These are phyloP conservation scores for Galerucella nymphaeae DNA, from an alignment of 2,888 invertebrate species.

Conservation along the genomic window DNA sequence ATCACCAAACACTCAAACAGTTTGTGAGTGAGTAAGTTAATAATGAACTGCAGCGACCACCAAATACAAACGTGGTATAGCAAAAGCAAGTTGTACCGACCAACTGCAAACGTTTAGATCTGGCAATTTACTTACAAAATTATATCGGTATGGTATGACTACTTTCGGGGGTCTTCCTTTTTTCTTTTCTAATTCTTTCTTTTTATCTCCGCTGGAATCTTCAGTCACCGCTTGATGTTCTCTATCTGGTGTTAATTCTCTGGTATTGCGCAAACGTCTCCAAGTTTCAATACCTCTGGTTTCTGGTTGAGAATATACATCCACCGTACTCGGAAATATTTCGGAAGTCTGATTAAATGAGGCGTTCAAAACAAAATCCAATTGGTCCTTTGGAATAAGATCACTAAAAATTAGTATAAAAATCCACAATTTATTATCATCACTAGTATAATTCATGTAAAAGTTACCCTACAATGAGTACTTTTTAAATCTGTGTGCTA, in stretches of 20 bases:
- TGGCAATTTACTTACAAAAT: conserved; percentile 50
- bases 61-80: too few species aligned
- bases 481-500: neutral
- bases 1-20: neutral
- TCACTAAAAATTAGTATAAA: conserved; percentile 48
- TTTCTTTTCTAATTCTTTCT: conserved; percentile 27
- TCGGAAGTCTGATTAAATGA: conserved; percentile 77
- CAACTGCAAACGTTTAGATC: neutral
- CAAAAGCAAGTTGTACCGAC: too few species aligned
- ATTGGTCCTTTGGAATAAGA: conserved; percentile 72
- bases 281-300: conserved; percentile 73
- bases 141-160: conserved; percentile 54
- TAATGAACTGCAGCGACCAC: neutral
- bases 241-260: conserved; percentile 64
- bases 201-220: conserved; percentile 7
- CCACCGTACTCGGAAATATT: conserved; percentile 72
- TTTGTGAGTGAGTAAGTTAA: too few species aligned
- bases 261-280: conserved; percentile 75
- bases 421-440: too few species aligned
- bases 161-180: conserved; percentile 15
- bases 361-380: conserved; percentile 75
- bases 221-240: conserved; percentile 47
- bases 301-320: conserved; percentile 76
- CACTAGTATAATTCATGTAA: too few species aligned
- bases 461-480: neutral